Conservation (phyloP, 2,888 invertebrate genomes). For the Adineta ricciae region DNA sequence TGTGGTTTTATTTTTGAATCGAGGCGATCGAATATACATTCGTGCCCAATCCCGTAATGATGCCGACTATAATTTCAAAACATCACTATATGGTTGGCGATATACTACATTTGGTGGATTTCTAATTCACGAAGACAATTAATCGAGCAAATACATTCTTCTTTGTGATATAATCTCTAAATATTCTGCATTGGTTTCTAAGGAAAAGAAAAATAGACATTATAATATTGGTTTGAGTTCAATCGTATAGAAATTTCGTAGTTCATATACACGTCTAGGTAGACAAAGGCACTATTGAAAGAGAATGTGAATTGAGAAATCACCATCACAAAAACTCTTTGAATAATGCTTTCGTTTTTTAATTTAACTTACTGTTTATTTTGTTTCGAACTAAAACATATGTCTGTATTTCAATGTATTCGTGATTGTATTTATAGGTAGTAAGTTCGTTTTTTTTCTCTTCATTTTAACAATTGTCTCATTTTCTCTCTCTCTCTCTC, state of each 20-base stretch:
- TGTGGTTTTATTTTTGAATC: background rate
- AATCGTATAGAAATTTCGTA: no score
- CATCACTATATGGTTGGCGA: conserved; percentile 5
- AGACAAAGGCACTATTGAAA: conserved; percentile 22
- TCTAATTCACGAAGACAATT: conserved; percentile 16
- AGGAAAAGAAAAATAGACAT: no score
- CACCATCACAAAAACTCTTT: conserved; percentile 13
- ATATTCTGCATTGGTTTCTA: no score
- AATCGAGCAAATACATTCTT: background rate
- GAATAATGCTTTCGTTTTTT: conserved; percentile 20
- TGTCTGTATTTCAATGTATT: background rate
- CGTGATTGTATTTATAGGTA: background rate
- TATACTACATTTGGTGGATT: conserved; percentile 10
- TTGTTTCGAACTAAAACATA: background rate
- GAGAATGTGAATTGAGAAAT: conserved; percentile 1
- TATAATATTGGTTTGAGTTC: no score
- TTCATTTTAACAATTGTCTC: background rate
- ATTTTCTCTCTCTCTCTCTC: background rate
- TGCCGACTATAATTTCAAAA: conserved; percentile 11
- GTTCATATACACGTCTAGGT: background rate
- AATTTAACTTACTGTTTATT: background rate
- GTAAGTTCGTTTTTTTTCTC: background rate
- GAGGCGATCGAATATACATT: conserved; percentile 7
- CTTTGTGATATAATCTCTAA: background rate
- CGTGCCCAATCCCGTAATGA: background rate